Percentiles rank a stretch among this genome's conserved stretches.
phyloP scores from a whole-genome alignment of 1,140 invertebrate genomes.

The Drosophila rufa region DNA sequence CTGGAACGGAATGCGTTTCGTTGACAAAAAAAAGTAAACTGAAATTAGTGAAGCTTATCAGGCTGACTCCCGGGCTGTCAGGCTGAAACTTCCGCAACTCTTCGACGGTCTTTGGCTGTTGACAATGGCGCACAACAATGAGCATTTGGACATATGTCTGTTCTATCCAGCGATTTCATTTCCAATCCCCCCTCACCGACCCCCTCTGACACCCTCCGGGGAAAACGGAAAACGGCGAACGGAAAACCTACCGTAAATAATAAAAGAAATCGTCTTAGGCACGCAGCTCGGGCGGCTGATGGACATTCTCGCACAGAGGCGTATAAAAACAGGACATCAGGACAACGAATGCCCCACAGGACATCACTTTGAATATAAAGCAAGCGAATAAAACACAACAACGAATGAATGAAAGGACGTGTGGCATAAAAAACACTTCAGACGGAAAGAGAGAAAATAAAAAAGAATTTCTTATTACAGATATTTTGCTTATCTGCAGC shows the following conservation, averaged over 20 bases:
- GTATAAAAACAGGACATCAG: conserved; percentile 39
- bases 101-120: conserved; percentile 52
- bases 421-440: conserved; percentile 80
- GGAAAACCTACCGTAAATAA: conserved; percentile 70
- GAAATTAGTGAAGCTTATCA: conserved; percentile 62
- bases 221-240: background rate
- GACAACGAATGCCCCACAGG: conserved; percentile 59
- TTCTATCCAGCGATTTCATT: conserved; percentile 56
- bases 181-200: conserved; percentile 21
- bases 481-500: conserved; percentile 83
- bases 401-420: conserved; percentile 54
- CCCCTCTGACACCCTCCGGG: background rate
- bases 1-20: background rate
- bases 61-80: conserved; percentile 45
- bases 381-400: conserved; percentile 78
- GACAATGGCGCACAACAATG: conserved; percentile 69
- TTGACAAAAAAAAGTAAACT: conserved; percentile 8
- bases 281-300: conserved; percentile 74
- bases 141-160: conserved; percentile 74
- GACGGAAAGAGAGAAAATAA: conserved; percentile 56
- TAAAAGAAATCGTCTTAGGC: conserved; percentile 82
- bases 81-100: conserved; percentile 62
- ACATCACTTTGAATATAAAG: conserved; percentile 83
- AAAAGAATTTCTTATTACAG: conserved; percentile 82
- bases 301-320: conserved; percentile 53